Base-by-base conservation (phyloP, 2,113 vertebrate genomes). In the Cyanoliseus patagonus region DNA sequence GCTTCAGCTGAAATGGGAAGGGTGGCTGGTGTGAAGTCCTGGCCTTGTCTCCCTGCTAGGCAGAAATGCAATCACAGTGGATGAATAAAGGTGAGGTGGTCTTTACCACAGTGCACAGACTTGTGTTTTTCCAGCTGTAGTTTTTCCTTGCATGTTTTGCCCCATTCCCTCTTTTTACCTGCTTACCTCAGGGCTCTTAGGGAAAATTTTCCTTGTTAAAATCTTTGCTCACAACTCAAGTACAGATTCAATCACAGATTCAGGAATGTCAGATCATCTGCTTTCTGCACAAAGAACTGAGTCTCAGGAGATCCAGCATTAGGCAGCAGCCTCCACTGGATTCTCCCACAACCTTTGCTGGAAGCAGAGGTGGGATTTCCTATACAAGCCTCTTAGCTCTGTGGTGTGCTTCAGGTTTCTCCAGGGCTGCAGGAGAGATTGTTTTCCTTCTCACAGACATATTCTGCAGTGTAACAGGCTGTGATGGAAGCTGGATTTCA, bases 181-280 rank as follows among this genome's bases (percentile, higher is more conserved):
- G 20, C 33, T 91, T 89, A 66, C 35, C 7, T 68, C 27, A 42
- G 23, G 33, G 25, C 7, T 53, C n/a, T 76, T 10, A 24, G 31
- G 31, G 27, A 30, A 86, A 68, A 37, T 28, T 6, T 28, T 64
- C 25, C 9, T 22, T 83, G 17, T 55, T 17, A 51, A 83, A 92
- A 90, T 0, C 1, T 78, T 49, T 70, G n/a, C 20, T 89, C 12
- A 23, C 7, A 5, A 33, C 46, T 74, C 2, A 0, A 0, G 24
- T 51, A 27, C 33, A 74, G 18, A 52, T 80, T 22, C 51, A 75
- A 87, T n/a, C 44, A 33, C 18, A 30, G 24, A 12, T 33, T 67
- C 22, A 19, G 25, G 16, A 49, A 73, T 73, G 6, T 19, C 42
- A 37, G 22, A 31, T 72, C 53, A 49, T 35, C 28, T 47, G 7